Percentiles rank a stretch among this genome's conserved stretches.
These are phyloP conservation scores for Hypotaenidia philippensis DNA, from an alignment of 2,797 vertebrate genomes.

Conservation along the genomic window DNA sequence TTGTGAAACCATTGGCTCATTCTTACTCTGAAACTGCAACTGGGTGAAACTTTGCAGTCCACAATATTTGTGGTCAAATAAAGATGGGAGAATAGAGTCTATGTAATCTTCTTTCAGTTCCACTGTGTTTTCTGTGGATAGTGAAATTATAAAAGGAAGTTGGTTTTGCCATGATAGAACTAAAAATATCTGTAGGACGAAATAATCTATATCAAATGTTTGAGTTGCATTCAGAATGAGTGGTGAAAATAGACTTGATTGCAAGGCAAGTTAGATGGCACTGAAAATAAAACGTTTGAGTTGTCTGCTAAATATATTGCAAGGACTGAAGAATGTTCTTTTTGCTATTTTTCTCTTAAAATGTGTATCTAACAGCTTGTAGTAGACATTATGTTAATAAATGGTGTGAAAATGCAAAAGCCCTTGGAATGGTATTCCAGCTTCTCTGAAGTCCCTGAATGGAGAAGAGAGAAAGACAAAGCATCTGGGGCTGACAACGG, in stretches of 20 bases:
- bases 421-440: background rate
- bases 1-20: background rate
- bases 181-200: slow-evolving; percentile 47
- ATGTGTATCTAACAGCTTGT: background rate
- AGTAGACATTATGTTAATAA: background rate
- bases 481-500: too few species aligned
- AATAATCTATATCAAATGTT: slow-evolving; percentile 21
- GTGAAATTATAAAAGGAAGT: slow-evolving; percentile 22
- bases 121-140: background rate
- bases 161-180: background rate
- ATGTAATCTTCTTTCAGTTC: background rate
- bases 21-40: background rate
- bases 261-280: slow-evolving; percentile 28
- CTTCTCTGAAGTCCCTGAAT: background rate
- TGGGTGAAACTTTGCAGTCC: background rate
- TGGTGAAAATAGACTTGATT: slow-evolving; percentile 57
- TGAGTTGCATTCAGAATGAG: slow-evolving; percentile 28
- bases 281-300: slow-evolving; percentile 50
- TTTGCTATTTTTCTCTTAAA: background rate
- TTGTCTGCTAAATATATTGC: slow-evolving; percentile 52
- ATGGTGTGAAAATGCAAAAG: background rate
- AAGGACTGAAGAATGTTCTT: background rate
- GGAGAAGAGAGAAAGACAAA: background rate
- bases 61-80: fast-evolving
- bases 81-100: background rate